Conservation (phyloP, 2,113 vertebrate genomes). For the Vombatus ursinus region DNA sequence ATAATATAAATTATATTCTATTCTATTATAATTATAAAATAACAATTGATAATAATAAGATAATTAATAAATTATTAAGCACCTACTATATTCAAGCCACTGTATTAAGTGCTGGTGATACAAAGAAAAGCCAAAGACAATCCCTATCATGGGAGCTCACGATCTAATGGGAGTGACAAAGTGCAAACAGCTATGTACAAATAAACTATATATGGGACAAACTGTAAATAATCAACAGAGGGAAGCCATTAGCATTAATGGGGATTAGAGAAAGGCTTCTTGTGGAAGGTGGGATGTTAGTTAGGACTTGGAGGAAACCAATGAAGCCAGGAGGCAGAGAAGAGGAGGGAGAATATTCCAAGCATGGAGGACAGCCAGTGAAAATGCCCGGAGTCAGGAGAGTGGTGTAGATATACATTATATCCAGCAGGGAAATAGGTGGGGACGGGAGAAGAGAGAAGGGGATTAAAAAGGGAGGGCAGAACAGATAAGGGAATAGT, state of each 20-base stretch:
- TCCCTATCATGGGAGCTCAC: not conserved
- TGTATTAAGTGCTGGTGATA: not conserved
- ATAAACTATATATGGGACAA: not conserved
- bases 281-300: not conserved
- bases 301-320: not conserved
- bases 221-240: not conserved
- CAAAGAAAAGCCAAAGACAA: not conserved
- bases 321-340: not conserved
- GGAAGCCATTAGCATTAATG: not conserved
- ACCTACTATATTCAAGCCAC: not conserved
- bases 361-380: not conserved
- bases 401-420: not conserved
- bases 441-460: not conserved
- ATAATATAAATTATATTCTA: too few species aligned
- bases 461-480: too few species aligned
- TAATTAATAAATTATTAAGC: not conserved
- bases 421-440: not conserved
- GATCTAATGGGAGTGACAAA: not conserved
- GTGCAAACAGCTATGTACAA: not conserved
- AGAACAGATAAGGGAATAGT: too few species aligned
- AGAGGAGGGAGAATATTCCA: not conserved
- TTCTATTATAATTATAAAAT: too few species aligned
- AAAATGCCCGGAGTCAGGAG: not conserved
- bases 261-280: not conserved
- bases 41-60: too few species aligned